Evolutionary conservation across 2,113 vertebrate species (phyloP), one percentile per base, ranked within the genome.

Genomic region (Calyptomena viridis): DNA sequence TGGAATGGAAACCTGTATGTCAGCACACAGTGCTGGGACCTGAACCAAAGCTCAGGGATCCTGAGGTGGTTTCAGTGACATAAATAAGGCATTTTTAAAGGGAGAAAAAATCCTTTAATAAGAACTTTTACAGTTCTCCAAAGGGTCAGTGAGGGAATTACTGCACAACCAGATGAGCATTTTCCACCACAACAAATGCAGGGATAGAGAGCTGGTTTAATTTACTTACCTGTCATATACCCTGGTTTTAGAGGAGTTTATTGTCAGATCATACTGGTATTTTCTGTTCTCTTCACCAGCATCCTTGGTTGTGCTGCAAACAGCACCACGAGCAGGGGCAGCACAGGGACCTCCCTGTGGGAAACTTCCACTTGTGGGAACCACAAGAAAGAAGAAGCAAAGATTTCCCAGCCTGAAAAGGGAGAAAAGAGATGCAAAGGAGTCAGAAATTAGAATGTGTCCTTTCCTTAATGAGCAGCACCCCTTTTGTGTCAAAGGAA

Each of bases 321-420:
- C 44, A 98, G 94, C n/a, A 98, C 97, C 42, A 93, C 35, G 64
- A 84, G 44, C 90, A 98, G 37, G 30, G 98, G 98, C 33, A 98
- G 40, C 97, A 98, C 89, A 4, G 96, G 97, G 55, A 98, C 97
- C 67, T 98, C 97, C 46, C 84, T 96, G 62, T 98, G 97, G 95
- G 98, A 98, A 21, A 97, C 97, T 92, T 98, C 97, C 53, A 98
- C 73, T 87, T 94, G 95, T 22, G 98, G 98, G 23, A 98, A 90
- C 46, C 52, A 89, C 96, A 95, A 98, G 96, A 49, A 98, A 96
- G 10, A 98, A 87, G 81, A 98, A 98, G 63, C 98, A 98, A 80
- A 98, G 52, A 93, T 98, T 98, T 56, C 98, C 97, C 84, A 98
- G 89, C 47, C 98, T 98, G 94, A 46, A 93, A 92, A 82, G 6